Conservation (phyloP, 1,140 invertebrate species). For the Lordiphosa mommai region DNA sequence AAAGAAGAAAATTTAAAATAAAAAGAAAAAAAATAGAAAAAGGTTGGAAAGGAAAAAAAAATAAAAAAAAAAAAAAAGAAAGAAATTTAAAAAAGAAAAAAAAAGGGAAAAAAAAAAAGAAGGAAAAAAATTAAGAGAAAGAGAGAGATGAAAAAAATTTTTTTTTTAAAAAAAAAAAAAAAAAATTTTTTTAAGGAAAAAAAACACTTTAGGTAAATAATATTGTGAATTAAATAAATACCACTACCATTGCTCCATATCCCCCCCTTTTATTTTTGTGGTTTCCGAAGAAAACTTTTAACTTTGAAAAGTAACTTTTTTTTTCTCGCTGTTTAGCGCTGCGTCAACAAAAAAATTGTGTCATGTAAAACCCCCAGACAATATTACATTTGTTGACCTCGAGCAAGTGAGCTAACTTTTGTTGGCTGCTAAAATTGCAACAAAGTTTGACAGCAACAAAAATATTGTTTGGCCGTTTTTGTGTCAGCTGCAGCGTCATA, state of each 20-base stretch:
- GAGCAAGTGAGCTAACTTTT: conserved; percentile 35
- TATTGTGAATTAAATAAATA: too few relatives aligned
- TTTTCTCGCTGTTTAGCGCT: conserved; percentile 40
- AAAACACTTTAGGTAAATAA: too few relatives aligned
- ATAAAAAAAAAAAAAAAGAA: background rate
- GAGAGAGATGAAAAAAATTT: too few relatives aligned
- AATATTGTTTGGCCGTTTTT: conserved; percentile 21
- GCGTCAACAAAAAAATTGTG: conserved; percentile 44
- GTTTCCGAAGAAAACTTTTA: conserved; percentile 40
- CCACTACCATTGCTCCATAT: too few relatives aligned
- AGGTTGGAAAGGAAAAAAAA: too few relatives aligned
- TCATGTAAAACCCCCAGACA: conserved; percentile 41
- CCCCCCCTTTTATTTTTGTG: too few relatives aligned
- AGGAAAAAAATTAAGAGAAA: too few relatives aligned
- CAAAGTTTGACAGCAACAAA: conserved; percentile 31
- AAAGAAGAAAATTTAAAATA: background rate
- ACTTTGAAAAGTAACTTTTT: conserved; percentile 48
- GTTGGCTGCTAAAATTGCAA: conserved; percentile 36
- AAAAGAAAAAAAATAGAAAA: too few relatives aligned
- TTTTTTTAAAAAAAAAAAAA: too few relatives aligned
- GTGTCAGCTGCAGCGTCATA: conserved; percentile 25
- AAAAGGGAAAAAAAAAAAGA: background rate
- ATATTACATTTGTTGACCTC: conserved; percentile 55
- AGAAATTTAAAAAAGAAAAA: background rate
- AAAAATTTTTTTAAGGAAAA: too few relatives aligned